These are phyloP conservation scores for Sesia apiformis DNA, from an alignment of 2,888 invertebrate species.

Conservation along the genomic window DNA sequence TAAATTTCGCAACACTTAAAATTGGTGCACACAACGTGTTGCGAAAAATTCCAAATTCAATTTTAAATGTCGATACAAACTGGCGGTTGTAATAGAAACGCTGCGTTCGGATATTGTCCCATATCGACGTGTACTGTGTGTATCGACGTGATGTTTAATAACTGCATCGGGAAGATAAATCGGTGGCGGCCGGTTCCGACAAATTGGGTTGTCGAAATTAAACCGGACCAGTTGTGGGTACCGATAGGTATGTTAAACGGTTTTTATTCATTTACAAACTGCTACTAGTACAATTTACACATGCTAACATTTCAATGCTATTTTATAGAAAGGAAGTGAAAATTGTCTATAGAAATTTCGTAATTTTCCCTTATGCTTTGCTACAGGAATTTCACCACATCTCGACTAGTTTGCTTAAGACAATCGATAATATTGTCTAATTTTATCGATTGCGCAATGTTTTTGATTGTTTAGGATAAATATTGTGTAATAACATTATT, in stretches of 20 bases:
- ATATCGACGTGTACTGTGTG: not conserved
- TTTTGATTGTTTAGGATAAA: no score
- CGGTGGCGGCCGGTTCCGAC: not conserved
- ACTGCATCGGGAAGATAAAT: not conserved
- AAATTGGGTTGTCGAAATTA: not conserved
- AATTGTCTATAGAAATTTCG: no score
- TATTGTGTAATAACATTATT: no score
- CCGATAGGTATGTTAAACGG: not conserved
- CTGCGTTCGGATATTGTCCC: not conserved
- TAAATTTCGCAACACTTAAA: not conserved
- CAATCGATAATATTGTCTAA: no score
- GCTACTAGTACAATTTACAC: no score
- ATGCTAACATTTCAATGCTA: no score
- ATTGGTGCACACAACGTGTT: not conserved
- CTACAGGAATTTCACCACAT: no score
- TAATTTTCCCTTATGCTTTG: no score
- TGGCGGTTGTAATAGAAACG: not conserved
- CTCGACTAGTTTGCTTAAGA: no score
- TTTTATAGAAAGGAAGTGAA: no score
- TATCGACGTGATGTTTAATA: not conserved
- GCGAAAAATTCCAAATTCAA: not conserved
- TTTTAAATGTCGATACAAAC: not conserved
- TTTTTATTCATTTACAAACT: not conserved
- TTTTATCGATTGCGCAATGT: no score
- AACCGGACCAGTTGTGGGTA: not conserved